phyloP scores from a whole-genome alignment of 2,113 vertebrate species.

The Sylvilagus bachmani region DNA sequence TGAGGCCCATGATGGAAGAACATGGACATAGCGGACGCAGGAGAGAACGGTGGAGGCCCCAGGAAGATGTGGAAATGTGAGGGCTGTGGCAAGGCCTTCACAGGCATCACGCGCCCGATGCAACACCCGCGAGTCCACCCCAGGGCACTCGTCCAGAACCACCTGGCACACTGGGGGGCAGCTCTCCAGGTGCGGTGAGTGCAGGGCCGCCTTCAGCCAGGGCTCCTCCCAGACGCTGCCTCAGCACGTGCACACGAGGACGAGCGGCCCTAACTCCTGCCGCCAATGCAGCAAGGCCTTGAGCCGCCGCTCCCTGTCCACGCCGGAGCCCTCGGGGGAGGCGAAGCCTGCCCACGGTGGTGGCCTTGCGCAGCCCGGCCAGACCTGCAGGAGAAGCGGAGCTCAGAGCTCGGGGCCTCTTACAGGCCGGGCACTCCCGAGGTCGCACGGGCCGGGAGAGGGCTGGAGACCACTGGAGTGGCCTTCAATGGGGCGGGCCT shows the following conservation, averaged over 20 bases:
- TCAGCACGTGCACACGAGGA: neutral
- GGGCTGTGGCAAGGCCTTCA: too few species aligned
- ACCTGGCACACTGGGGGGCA: neutral
- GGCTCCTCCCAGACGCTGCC: neutral
- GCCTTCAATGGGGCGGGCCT: too few species aligned
- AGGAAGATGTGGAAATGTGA: too few species aligned
- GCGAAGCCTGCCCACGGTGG: neutral
- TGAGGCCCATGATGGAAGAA: too few species aligned
- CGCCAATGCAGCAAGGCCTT: constrained; percentile 52
- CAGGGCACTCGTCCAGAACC: constrained; percentile 61
- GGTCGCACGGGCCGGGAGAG: neutral
- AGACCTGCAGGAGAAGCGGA: neutral
- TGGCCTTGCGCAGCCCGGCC: rapidly evolving
- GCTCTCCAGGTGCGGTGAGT: neutral
- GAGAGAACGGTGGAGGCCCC: too few species aligned
- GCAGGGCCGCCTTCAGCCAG: neutral
- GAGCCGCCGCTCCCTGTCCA: neutral
- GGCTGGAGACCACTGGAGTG: too few species aligned
- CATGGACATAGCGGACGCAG: too few species aligned
- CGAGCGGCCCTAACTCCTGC: constrained; percentile 53
- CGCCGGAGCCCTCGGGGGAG: neutral
- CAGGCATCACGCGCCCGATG: neutral
- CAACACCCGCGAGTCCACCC: neutral
- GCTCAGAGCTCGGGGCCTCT: rapidly evolving
- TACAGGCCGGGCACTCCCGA: rapidly evolving